A percentile compares a stretch with the other conserved stretches of the same genome.
Conservation (phyloP, 2,113 vertebrate species). For the Beaufortia kweichowensis region DNA sequence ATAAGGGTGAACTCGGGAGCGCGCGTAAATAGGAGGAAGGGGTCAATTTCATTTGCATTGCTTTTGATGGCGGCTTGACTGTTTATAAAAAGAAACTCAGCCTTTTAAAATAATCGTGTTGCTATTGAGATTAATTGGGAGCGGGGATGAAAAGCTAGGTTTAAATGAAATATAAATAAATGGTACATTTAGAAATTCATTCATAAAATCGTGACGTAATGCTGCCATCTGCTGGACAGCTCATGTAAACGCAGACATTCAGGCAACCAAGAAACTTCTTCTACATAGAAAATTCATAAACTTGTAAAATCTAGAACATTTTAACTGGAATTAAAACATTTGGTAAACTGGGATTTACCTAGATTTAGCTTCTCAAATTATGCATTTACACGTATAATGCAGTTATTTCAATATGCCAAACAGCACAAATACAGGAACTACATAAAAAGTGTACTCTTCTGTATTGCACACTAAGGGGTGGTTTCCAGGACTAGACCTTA, state of each 20-base stretch:
- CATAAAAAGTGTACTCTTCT: too few species aligned
- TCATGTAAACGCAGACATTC: background rate
- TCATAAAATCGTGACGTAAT: background rate
- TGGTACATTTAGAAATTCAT: background rate
- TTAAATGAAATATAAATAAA: background rate
- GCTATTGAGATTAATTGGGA: background rate
- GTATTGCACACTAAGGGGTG: too few species aligned
- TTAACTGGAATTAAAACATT: too few species aligned
- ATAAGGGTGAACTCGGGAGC: background rate
- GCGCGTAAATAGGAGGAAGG: background rate
- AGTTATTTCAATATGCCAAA: too few species aligned
- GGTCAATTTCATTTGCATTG: background rate
- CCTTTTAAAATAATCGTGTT: too few species aligned
- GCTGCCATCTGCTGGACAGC: background rate
- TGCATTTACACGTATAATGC: too few species aligned
- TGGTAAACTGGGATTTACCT: too few species aligned
- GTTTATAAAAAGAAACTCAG: background rate
- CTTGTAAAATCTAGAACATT: too few species aligned
- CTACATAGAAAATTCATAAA: too few species aligned
- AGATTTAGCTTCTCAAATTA: too few species aligned
- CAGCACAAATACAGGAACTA: too few species aligned
- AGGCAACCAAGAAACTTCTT: background rate
- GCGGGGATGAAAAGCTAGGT: background rate
- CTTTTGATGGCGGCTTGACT: background rate
- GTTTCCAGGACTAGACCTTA: too few species aligned